Conservation (phyloP, 2,113 vertebrate genomes). For the Atlantisia rogersi region DNA sequence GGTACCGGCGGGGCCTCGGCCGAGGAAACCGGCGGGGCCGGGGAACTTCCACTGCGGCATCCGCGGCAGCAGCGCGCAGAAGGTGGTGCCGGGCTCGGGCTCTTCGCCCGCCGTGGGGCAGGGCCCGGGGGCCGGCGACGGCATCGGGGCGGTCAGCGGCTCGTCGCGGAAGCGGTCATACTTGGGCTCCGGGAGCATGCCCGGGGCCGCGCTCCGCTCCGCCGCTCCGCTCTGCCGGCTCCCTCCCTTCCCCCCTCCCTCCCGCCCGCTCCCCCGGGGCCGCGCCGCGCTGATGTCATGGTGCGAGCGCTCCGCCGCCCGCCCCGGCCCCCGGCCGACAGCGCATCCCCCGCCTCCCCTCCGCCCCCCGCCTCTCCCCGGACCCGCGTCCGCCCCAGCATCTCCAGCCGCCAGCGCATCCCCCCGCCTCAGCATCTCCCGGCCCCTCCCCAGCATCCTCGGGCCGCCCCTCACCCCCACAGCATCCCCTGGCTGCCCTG, state of each 20-base stretch:
- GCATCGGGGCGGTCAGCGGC: slow-evolving; percentile 80
- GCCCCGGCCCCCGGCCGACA: neutral
- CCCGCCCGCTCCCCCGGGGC: slow-evolving; percentile 30
- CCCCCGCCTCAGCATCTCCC: too few relatives aligned
- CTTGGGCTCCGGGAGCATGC: slow-evolving; percentile 90
- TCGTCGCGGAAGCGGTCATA: slow-evolving; percentile 89
- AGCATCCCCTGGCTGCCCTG: neutral
- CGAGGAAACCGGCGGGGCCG: slow-evolving; percentile 81
- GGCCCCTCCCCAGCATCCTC: neutral
- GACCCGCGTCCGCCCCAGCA: neutral
- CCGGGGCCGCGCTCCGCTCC: slow-evolving; percentile 49
- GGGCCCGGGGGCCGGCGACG: slow-evolving; percentile 69
- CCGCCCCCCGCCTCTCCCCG: too few relatives aligned
- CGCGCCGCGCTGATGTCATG: slow-evolving; percentile 85
- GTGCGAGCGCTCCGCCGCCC: slow-evolving; percentile 55
- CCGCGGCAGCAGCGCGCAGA: slow-evolving; percentile 91
- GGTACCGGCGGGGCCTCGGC: slow-evolving; percentile 85
- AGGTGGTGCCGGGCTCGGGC: slow-evolving; percentile 88
- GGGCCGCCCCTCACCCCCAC: neutral
- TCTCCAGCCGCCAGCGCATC: too few relatives aligned
- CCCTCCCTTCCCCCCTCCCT: neutral
- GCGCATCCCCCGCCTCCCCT: neutral
- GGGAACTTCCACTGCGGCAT: slow-evolving; percentile 96
- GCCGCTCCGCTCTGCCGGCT: slow-evolving; percentile 28
- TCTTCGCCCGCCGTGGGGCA: slow-evolving; percentile 80